phyloP scores from a whole-genome alignment of 2,888 invertebrate genomes.

The Calameuta filiformis region DNA sequence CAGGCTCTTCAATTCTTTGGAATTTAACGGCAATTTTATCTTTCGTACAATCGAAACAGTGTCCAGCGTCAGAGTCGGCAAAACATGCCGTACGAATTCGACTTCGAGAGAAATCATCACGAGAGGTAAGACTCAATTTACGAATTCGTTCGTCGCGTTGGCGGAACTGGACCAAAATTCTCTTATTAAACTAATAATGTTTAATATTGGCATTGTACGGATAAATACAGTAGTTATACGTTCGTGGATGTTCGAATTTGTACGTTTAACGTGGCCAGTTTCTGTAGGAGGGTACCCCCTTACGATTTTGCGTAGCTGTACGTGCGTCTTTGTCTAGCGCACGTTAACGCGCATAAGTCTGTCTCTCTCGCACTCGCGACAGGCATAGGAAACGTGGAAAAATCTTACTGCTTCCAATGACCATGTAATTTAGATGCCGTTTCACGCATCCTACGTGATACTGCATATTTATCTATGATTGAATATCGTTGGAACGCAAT shows the following conservation, averaged over 20 bases:
- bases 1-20: not conserved
- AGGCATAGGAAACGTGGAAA: not conserved
- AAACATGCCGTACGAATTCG: not conserved
- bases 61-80: not conserved
- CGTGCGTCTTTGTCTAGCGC: not conserved
- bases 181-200: not conserved
- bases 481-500: not conserved
- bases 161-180: not conserved
- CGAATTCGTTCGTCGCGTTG: not conserved
- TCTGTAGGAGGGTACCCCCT: not conserved
- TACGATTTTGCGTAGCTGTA: not conserved
- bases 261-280: not conserved
- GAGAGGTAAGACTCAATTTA: not conserved
- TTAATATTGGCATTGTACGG: not conserved
- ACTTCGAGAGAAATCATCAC: not conserved
- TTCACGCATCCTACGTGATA: not conserved
- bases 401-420: not conserved
- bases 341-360: not conserved
- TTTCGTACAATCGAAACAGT: too few relatives aligned
- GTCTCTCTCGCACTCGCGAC: not conserved
- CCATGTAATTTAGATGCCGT: not conserved
- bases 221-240: not conserved
- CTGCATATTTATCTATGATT: not conserved
- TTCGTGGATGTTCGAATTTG: too few relatives aligned
- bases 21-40: not conserved